These are phyloP conservation scores for Zaprionus nigranus DNA, from an alignment of 1,140 invertebrate species.

Conservation along the genomic window DNA sequence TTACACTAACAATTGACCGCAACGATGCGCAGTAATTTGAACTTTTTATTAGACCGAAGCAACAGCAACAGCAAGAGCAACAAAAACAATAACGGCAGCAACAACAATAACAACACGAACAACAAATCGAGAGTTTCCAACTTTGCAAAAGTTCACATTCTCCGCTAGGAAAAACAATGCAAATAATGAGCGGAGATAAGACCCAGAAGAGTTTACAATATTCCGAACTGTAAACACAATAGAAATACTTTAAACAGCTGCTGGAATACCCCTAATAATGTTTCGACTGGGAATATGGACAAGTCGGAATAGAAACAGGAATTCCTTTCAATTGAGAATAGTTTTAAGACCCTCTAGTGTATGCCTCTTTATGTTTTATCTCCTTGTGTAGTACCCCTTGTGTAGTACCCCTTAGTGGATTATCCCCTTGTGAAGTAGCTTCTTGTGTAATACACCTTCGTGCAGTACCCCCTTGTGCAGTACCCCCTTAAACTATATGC, in stretches of 20 bases:
- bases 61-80: conserved; percentile 15
- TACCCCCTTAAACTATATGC: no score
- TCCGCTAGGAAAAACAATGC: not conserved
- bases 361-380: no score
- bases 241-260: not conserved
- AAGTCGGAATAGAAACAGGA: no score
- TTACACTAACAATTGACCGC: conserved; percentile 78
- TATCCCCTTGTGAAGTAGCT: no score
- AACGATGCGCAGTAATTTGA: conserved; percentile 73
- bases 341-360: no score
- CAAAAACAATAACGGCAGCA: not conserved
- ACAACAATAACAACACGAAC: conserved; percentile 15
- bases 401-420: no score
- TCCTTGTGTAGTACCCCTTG: no score
- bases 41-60: conserved; percentile 35
- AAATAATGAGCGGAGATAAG: not conserved
- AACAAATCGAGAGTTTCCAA: conserved; percentile 37
- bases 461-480: no score
- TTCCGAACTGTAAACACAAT: not conserved
- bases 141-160: conserved; percentile 1
- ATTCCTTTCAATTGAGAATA: no score
- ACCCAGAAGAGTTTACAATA: not conserved
- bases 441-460: no score
- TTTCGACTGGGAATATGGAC: not conserved
- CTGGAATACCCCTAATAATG: conserved; percentile 2